phyloP scores from a whole-genome alignment of 1,140 invertebrate species.

The Euura saliciscinereae region DNA sequence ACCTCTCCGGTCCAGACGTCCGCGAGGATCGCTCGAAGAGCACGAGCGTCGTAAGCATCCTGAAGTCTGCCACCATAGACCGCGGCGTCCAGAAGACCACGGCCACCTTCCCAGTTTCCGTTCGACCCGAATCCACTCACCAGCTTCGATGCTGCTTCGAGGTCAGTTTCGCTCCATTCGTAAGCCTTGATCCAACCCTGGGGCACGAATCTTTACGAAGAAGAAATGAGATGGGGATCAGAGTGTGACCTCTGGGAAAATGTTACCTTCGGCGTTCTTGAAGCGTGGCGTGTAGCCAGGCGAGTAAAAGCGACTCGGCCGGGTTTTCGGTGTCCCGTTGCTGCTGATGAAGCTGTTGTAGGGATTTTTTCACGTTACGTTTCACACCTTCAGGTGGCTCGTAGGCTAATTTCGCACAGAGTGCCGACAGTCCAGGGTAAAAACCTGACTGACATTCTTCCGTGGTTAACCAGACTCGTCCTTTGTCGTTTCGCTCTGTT shows the following conservation, averaged over 20 bases:
- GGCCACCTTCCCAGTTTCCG: conserved; percentile 77
- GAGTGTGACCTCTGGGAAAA: too few relatives aligned
- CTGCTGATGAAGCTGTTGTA: conserved; percentile 48
- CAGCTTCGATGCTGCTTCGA: conserved; percentile 78
- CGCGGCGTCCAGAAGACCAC: conserved; percentile 80
- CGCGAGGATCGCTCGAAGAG: conserved; percentile 77
- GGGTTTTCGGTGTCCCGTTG: conserved; percentile 38
- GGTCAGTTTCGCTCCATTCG: conserved; percentile 87
- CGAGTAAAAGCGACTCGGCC: conserved; percentile 71
- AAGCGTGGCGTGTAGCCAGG: conserved; percentile 85
- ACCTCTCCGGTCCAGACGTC: conserved; percentile 72
- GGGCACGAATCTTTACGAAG: conserved; percentile 48
- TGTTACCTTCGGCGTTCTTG: conserved; percentile 89
- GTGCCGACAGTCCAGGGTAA: conserved; percentile 70
- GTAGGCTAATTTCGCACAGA: conserved; percentile 83
- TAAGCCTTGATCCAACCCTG: conserved; percentile 66
- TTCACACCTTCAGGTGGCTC: conserved; percentile 75
- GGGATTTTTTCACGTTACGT: conserved; percentile 62
- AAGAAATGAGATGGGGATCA: conserved; percentile 10
- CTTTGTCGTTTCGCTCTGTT: conserved; percentile 62
- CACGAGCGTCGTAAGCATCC: conserved; percentile 77
- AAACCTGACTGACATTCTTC: conserved; percentile 71
- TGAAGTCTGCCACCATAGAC: conserved; percentile 91
- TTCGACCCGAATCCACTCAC: conserved; percentile 62
- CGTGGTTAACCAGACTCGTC: conserved; percentile 79